phyloP scores from a whole-genome alignment of 2,797 vertebrate genomes.

The Pangasius krempfi region DNA sequence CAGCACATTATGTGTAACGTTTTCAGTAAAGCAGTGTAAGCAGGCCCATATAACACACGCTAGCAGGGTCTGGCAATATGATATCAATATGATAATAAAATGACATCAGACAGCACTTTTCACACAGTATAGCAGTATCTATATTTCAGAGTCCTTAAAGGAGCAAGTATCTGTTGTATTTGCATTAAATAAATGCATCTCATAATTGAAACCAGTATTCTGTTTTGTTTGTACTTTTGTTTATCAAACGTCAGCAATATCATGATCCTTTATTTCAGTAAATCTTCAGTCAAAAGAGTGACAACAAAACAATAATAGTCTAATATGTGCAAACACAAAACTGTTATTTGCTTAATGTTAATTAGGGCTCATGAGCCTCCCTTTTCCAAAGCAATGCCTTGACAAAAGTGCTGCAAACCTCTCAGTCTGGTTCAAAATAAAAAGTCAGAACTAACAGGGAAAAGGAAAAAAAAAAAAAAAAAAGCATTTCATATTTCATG shows the following conservation, averaged over 20 bases:
- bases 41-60: background rate
- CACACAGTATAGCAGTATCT: background rate
- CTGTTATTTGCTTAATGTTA: background rate
- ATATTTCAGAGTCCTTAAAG: too few relatives aligned
- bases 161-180: background rate
- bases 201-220: background rate
- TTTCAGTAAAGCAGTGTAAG: background rate
- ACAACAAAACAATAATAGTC: background rate
- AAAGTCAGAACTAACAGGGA: background rate
- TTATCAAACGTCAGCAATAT: background rate
- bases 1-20: background rate
- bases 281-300: background rate
- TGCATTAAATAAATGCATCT: background rate
- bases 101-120: background rate
- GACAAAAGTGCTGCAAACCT: background rate
- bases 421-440: background rate
- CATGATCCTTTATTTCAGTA: background rate
- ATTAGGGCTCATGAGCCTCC: background rate
- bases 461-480: background rate
- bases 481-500: constrained; percentile 19
- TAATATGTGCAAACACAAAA: background rate
- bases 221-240: background rate
- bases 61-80: background rate
- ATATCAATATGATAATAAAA: background rate
- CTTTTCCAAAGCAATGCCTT: background rate